Evolutionary conservation across 2,888 invertebrate species (phyloP).

Genomic region (Oegoconia quadripuncta): DNA sequence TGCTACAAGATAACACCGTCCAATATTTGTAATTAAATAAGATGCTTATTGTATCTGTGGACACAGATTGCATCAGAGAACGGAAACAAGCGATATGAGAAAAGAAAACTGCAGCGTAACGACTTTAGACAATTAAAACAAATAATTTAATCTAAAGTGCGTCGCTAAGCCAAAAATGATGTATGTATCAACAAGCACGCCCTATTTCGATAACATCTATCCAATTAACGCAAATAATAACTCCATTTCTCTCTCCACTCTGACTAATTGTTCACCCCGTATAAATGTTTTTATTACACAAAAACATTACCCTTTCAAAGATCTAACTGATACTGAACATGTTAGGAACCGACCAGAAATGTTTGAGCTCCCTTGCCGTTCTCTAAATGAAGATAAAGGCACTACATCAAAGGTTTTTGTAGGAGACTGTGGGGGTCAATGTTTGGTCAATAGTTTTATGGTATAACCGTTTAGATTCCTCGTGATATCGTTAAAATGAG

Average conservation of each 20-base stretch:
- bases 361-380: slow-evolving; percentile 14
- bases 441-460: slow-evolving; percentile 4
- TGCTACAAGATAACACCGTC: too few species aligned
- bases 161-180: slow-evolving; percentile 3
- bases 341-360: slow-evolving; percentile 20
- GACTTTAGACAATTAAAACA: too few species aligned
- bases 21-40: too few species aligned
- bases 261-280: slow-evolving; percentile 39
- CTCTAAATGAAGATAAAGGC: neutral
- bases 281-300: slow-evolving; percentile 35
- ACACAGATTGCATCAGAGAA: too few species aligned
- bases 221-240: slow-evolving; percentile 54
- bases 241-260: slow-evolving; percentile 32
- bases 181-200: slow-evolving; percentile 26
- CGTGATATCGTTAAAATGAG: slow-evolving; percentile 3
- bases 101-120: too few species aligned
- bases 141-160: neutral
- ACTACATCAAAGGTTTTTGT: neutral
- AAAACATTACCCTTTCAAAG: slow-evolving; percentile 31
- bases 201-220: slow-evolving; percentile 43
- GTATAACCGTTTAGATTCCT: slow-evolving; percentile 6
- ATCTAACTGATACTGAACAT: slow-evolving; percentile 21
- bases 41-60: too few species aligned
- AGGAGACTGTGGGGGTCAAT: neutral
- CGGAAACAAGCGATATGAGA: too few species aligned